These are phyloP conservation scores for Battus philenor DNA, from an alignment of 1,140 invertebrate species.

Conservation along the genomic window DNA sequence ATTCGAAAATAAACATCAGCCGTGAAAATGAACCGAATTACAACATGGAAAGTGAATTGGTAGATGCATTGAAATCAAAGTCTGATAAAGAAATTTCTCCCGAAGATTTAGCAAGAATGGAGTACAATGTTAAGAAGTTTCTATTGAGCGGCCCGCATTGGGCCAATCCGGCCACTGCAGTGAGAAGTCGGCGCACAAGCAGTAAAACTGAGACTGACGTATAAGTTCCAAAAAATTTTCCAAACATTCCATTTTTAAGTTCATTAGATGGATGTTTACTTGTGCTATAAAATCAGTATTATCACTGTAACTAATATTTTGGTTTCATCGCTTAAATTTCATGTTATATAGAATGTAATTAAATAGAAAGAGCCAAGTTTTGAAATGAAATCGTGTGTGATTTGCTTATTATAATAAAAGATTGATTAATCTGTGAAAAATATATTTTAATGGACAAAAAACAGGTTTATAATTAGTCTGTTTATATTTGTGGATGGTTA, in stretches of 20 bases:
- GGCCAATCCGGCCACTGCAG: conserved; percentile 55
- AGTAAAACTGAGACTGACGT: conserved; percentile 77
- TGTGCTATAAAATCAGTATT: too few species aligned
- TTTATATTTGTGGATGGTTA: too few species aligned
- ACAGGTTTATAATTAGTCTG: too few species aligned
- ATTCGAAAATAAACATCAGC: conserved; percentile 24
- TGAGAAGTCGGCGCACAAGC: conserved; percentile 63
- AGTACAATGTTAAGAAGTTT: conserved; percentile 80
- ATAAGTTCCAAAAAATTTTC: conserved; percentile 48
- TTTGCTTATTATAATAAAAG: too few species aligned
- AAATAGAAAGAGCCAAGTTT: too few species aligned
- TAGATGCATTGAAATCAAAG: conserved; percentile 39
- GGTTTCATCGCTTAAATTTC: too few species aligned
- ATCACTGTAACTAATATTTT: too few species aligned
- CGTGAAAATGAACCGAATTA: conserved; percentile 21
- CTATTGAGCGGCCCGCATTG: conserved; percentile 78
- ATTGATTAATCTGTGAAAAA: too few species aligned
- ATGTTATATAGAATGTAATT: too few species aligned
- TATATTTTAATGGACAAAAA: too few species aligned
- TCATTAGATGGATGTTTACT: too few species aligned
- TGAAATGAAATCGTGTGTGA: too few species aligned
- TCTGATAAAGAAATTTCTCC: conserved; percentile 54
- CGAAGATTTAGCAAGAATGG: conserved; percentile 78
- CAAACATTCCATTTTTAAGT: conserved; percentile 39
- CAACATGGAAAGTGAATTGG: conserved; percentile 43